Evolutionary conservation across 2,113 vertebrate species (phyloP), one percentile per base, ranked within the genome.

Genomic region (Asarcornis scutulata): DNA sequence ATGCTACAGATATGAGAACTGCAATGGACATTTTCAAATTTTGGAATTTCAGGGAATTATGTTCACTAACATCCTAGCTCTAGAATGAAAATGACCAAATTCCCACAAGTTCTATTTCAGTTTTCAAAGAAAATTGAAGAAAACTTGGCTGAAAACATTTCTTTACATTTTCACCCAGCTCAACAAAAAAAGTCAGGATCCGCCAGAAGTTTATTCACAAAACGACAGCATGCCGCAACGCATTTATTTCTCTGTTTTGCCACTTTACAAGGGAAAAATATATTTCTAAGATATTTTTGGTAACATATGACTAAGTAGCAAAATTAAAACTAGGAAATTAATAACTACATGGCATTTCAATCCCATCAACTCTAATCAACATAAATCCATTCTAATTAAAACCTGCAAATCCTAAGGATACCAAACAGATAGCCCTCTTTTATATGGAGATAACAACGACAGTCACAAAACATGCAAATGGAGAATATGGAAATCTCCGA

Each of bases 381-480:
- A 97, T 95, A 95, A 97, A 97, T 96, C 92, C 95, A 93, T 93
- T 96, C 68, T 97, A 96, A 97, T 98, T 97, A 97, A 96, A 97
- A 97, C 93, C 71, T 95, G 92, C 89, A 96, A 91, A 83, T 96
- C 82, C 89, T 93, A 96, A 97, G 81, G 88, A 97, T 95, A 87
- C 86, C 78, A 72, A 95, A 93, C 40, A 96, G 93, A 29, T 93
- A 84, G 75, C 89, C 97, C 85, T 96, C 95, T 95, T 31, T 95
- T 83, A 96, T 5, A 79, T 80, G 66, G 36, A 89, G 67, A 67
- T 79, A 59, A 34, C 86, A 94, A 80, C 76, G 87, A 93, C 90
- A 75, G 38, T 53, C 82, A 50, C 44, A 40, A 17, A 44, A 88
- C 90, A 89, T 27, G 48, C 32, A 72, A 88, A 88, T 40, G 55